Conservation (phyloP, 2,113 vertebrate species). For the Gopherus flavomarginatus region DNA sequence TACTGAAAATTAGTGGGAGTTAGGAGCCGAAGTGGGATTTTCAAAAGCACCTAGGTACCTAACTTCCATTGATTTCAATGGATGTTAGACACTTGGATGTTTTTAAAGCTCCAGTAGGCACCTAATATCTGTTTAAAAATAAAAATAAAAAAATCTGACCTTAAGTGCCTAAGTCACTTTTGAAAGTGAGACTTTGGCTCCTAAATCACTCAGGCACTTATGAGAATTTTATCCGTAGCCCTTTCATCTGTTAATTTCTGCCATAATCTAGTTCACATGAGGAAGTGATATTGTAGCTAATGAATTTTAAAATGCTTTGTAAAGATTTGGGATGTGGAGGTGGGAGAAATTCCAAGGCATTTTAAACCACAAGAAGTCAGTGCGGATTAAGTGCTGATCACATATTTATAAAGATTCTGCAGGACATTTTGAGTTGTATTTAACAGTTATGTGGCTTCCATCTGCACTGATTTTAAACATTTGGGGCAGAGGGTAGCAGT, state of each 20-base stretch:
- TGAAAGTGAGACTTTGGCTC: neutral
- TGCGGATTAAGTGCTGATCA: neutral
- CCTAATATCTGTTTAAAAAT: neutral
- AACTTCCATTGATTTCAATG: neutral
- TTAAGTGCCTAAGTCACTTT: neutral
- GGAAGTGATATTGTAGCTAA: neutral
- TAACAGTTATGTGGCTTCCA: neutral
- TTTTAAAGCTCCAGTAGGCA: neutral
- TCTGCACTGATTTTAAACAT: neutral
- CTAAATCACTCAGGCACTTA: neutral
- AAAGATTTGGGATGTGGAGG: neutral
- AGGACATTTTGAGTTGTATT: fast-evolving
- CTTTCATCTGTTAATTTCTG: neutral
- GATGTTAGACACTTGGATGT: neutral
- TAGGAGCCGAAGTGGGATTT: neutral
- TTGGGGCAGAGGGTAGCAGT: neutral
- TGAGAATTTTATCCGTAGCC: constrained; percentile 10
- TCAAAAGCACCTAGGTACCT: neutral
- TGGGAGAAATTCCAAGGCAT: fast-evolving
- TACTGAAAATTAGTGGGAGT: neutral
- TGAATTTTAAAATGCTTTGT: neutral
- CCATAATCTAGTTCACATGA: neutral
- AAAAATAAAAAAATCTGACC: neutral
- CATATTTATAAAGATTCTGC: neutral
- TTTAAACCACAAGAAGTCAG: neutral